A percentile compares a stretch with the other conserved stretches of the same genome.
Evolutionary conservation across 2,888 invertebrate genomes (phyloP).

Genomic region (Hemithea aestivaria): DNA sequence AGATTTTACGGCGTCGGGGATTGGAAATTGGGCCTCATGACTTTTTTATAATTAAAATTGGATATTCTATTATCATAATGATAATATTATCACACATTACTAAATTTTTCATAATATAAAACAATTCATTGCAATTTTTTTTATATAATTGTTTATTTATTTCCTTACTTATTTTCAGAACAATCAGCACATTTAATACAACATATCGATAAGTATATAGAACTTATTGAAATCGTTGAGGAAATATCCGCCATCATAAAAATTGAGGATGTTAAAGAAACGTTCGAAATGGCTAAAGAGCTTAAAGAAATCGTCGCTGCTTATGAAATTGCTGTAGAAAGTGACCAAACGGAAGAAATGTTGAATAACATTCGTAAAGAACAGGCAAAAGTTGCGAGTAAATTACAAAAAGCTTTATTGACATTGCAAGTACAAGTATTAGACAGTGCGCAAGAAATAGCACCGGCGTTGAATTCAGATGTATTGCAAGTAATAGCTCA

Average conservation of each 20-base stretch:
- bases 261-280: constrained; percentile 46
- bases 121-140: no score
- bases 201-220: constrained; percentile 57
- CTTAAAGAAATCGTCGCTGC: constrained; percentile 41
- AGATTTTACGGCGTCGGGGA: no score
- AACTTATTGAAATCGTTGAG: constrained; percentile 56
- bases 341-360: constrained; percentile 16
- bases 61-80: no score
- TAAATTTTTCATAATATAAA: no score
- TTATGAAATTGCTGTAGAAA: constrained; percentile 23
- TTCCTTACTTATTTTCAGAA: constrained; percentile 40
- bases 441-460: constrained; percentile 43
- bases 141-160: not conserved
- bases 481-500: constrained; percentile 42
- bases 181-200: constrained; percentile 39
- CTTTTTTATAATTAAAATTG: no score
- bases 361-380: constrained; percentile 22
- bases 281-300: constrained; percentile 48
- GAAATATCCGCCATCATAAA: constrained; percentile 51
- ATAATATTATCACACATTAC: no score
- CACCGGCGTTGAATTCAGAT: constrained; percentile 34
- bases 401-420: constrained; percentile 46
- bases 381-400: constrained; percentile 40
- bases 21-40: no score
- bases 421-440: constrained; percentile 45